A percentile compares a stretch with the other conserved stretches of the same genome.
These are phyloP conservation scores for Zaprionus ghesquierei DNA, from an alignment of 1,140 invertebrate species.

Conservation along the genomic window DNA sequence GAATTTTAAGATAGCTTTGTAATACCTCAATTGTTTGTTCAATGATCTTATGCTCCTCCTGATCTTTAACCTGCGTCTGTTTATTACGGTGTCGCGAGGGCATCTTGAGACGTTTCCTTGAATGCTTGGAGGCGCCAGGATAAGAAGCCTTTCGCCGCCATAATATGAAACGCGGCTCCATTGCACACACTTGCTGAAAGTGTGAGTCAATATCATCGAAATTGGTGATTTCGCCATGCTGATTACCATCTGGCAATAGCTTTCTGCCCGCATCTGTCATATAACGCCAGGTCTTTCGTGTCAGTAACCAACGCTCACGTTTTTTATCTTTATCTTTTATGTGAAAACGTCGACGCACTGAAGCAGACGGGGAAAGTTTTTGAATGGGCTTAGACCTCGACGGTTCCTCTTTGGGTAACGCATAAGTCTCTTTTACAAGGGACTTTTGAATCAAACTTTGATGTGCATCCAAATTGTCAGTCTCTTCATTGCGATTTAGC, in stretches of 20 bases:
- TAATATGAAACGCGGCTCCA: constrained; percentile 89
- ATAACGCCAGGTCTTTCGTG: constrained; percentile 94
- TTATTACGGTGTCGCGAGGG: constrained; percentile 57
- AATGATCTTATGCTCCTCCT: constrained; percentile 43
- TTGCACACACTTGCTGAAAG: constrained; percentile 91
- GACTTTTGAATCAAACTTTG: neutral
- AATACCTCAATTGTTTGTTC: constrained; percentile 61
- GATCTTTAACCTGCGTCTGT: constrained; percentile 58
- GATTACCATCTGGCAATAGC: constrained; percentile 90
- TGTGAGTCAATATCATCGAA: constrained; percentile 91
- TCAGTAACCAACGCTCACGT: constrained; percentile 91
- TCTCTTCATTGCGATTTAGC: constrained; percentile 13
- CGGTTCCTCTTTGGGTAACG: neutral
- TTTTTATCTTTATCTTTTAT: constrained; percentile 74
- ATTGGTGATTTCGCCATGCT: constrained; percentile 87
- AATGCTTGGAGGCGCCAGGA: constrained; percentile 85
- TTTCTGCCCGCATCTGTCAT: constrained; percentile 94
- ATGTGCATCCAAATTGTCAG: neutral
- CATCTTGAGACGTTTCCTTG: constrained; percentile 84
- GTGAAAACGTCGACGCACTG: constrained; percentile 33
- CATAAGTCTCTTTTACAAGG: neutral
- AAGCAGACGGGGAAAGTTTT: neutral
- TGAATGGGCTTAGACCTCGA: neutral
- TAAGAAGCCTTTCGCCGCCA: constrained; percentile 91
- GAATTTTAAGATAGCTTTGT: constrained; percentile 64